These are phyloP conservation scores for Oplegnathus fasciatus DNA, from an alignment of 2,113 vertebrate genomes.

Conservation along the genomic window DNA sequence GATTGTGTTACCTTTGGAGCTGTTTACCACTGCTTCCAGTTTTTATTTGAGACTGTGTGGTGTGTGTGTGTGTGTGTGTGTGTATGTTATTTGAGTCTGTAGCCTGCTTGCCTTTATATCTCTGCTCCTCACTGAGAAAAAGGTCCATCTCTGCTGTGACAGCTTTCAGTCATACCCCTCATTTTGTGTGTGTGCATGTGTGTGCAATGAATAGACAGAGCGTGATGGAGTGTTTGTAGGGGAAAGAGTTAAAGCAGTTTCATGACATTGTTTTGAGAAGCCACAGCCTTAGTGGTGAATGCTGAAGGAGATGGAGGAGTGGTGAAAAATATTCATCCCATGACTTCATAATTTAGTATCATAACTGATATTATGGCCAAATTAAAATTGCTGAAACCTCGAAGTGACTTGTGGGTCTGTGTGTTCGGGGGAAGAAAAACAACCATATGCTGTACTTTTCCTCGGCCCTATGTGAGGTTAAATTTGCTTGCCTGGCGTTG, in stretches of 20 bases:
- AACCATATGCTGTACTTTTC: neutral
- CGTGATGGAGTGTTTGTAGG: too few species aligned
- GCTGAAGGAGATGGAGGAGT: neutral
- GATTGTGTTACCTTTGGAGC: neutral
- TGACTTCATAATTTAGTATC: neutral
- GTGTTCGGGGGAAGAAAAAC: neutral
- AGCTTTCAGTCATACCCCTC: neutral
- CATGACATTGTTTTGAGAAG: neutral
- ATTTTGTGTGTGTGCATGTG: neutral
- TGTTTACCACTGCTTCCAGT: neutral
- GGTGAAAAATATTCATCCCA: neutral
- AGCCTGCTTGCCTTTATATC: neutral
- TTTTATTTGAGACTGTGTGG: neutral
- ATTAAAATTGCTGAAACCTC: neutral
- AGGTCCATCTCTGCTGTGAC: neutral
- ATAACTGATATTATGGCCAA: too few species aligned
- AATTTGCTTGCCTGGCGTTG: neutral
- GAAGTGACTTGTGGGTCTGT: neutral
- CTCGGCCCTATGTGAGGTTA: neutral
- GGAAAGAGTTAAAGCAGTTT: neutral
- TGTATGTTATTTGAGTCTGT: neutral
- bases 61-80: neutral
- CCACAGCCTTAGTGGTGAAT: constrained; percentile 6
- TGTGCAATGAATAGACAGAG: neutral
- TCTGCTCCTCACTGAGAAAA: neutral